A percentile compares a stretch with the other conserved stretches of the same genome.
Evolutionary conservation across 2,888 invertebrate species (phyloP).

Genomic region (Aleiodes alternator): DNA sequence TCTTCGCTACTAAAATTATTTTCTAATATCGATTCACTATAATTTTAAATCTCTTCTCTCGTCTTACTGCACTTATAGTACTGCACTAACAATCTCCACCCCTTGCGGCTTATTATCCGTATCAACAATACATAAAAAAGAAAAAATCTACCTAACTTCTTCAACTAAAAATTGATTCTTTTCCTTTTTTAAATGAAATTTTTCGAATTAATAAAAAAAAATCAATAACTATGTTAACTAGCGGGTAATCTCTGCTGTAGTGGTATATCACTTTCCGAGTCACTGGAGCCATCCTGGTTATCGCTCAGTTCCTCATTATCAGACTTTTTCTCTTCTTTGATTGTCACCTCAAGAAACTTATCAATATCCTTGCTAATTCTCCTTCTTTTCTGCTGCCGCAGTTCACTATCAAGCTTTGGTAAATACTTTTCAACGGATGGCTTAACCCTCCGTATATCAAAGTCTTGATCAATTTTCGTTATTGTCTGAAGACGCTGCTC

Average conservation of each 20-base stretch:
- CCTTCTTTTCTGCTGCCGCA: constrained; percentile 12
- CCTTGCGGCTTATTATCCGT: too few relatives aligned
- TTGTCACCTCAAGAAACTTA: constrained; percentile 15
- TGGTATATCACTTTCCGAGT: constrained; percentile 69
- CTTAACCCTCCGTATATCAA: constrained; percentile 76
- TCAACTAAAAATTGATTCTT: too few relatives aligned
- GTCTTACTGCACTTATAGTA: too few relatives aligned
- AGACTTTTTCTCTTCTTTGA: constrained; percentile 47
- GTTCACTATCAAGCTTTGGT: constrained; percentile 56
- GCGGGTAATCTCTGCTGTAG: constrained; percentile 60
- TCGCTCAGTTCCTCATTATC: constrained; percentile 28
- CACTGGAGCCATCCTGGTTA: constrained; percentile 59
- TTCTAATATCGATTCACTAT: too few relatives aligned
- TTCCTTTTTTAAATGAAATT: too few relatives aligned
- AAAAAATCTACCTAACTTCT: too few relatives aligned
- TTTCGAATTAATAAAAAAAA: too few relatives aligned
- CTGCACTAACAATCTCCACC: too few relatives aligned
- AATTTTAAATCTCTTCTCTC: too few relatives aligned
- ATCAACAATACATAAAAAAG: too few relatives aligned
- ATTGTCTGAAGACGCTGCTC: constrained; percentile 76
- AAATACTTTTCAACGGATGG: constrained; percentile 65
- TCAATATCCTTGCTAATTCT: neutral
- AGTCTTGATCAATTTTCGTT: constrained; percentile 77
- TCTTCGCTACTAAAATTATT: too few relatives aligned
- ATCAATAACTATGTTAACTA: constrained; percentile 59